phyloP scores from a whole-genome alignment of 2,888 invertebrate species.

The Cybosia mesomella region DNA sequence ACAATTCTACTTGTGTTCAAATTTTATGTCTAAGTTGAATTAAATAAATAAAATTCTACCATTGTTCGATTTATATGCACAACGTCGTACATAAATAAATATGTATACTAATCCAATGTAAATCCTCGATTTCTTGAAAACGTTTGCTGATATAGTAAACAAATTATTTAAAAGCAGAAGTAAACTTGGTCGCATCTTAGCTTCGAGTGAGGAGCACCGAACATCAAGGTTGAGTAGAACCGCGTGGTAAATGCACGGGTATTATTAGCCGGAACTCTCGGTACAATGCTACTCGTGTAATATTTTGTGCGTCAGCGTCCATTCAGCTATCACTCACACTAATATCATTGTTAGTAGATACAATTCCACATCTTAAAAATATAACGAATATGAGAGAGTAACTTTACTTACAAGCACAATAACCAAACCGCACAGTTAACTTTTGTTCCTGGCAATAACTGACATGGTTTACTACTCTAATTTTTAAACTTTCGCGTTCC shows the following conservation, averaged over 20 bases:
- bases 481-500: too few species aligned
- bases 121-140: neutral
- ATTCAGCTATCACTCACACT: constrained; percentile 55
- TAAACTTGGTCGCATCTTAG: constrained; percentile 45
- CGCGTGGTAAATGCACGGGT: constrained; percentile 71
- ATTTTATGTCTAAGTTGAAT: neutral
- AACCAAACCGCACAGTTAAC: neutral
- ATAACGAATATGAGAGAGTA: neutral
- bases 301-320: constrained; percentile 53
- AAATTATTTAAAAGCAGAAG: constrained; percentile 20
- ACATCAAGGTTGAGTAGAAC: constrained; percentile 73
- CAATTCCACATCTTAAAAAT: neutral
- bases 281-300: constrained; percentile 64
- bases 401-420: neutral
- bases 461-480: neutral
- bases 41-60: neutral
- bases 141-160: constrained; percentile 12
- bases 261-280: constrained; percentile 74
- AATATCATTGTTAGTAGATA: constrained; percentile 35
- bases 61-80: too few species aligned
- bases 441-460: neutral
- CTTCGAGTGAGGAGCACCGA: constrained; percentile 56
- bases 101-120: neutral
- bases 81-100: too few species aligned
- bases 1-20: neutral